Conservation (phyloP, 2,113 vertebrate species). For the Alligator mississippiensis region DNA sequence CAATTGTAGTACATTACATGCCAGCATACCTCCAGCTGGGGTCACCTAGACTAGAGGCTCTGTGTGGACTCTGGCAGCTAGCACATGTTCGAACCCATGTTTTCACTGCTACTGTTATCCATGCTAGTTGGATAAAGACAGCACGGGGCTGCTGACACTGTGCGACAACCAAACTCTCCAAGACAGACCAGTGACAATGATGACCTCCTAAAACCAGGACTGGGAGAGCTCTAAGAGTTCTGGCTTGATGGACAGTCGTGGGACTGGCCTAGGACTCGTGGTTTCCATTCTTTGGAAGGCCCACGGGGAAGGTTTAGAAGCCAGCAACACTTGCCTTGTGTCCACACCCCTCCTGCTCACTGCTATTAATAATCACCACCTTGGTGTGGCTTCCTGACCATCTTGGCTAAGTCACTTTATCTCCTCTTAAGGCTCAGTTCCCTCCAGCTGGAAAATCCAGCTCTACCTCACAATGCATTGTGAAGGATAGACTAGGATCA, state of each 20-base stretch:
- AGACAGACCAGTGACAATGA: background rate
- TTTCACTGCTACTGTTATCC: background rate
- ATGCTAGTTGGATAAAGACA: rapidly evolving
- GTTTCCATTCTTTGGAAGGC: rapidly evolving
- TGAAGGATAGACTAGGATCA: background rate
- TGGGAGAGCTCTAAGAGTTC: background rate
- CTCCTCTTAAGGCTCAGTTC: background rate
- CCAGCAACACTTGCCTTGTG: background rate
- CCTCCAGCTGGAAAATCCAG: rapidly evolving
- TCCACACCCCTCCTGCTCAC: background rate
- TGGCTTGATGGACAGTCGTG: background rate
- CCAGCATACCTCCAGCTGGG: too few species aligned
- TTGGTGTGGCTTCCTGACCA: background rate
- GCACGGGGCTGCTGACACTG: background rate
- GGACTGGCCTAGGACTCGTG: background rate
- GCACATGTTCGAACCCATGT: too few species aligned
- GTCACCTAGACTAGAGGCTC: too few species aligned
- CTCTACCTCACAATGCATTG: background rate
- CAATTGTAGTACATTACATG: too few species aligned
- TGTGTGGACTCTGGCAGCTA: too few species aligned
- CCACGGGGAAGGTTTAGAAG: rapidly evolving
- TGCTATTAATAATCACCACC: background rate
- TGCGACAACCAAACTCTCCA: background rate
- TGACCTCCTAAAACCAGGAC: background rate
- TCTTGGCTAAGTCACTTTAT: background rate